Base-by-base conservation (phyloP, 2,113 vertebrate species). In the Syngnathoides biaculeatus region DNA sequence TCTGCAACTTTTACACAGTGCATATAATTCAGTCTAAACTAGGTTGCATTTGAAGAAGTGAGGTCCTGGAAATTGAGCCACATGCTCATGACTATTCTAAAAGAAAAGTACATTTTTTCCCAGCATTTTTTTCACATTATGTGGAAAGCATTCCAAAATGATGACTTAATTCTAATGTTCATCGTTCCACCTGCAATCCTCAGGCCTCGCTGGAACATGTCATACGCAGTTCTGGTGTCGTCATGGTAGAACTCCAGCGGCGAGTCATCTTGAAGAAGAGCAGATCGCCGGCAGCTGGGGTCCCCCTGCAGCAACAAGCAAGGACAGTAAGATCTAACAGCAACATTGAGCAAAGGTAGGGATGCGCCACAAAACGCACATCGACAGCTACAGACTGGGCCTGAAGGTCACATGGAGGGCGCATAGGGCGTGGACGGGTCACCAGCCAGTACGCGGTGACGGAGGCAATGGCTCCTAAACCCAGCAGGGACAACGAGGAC, bases 211-310 rank as follows among this genome's bases (percentile, higher is more conserved):
- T 88, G 90, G 82, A 93, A 93, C 90, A 93, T 90, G 71, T 91
- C 90, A 0, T 90, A 93, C 13, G 56, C 88, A 0, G 92, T 93
- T 87, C 72, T 90, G 24, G 87, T 91, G 82, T 92, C 89, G 0
- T 92, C 87, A 14, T 88, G 91, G 85, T 92, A 93, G 57, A 91
- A 93, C n/a, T 92, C 90, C 69, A 92, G 69, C 71, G 92, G 87
- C 2, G 83, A 60, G 38, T 93, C 90, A 17, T 91, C 89, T 66
- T 84, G 80, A 0, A 92, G 87, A 2, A 93, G 86, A 65, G 91
- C 91, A 0, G 91, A 93, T 2, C 90, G 79, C 45, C 91, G 80
- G 73, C 92, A 93, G 73, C 80, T 85, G 19, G 85, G 75, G 38
- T 92, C 87, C 73, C 91, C 91, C 92, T 92, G 43, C 13, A 64